Percentiles rank a stretch among this genome's conserved stretches.
Evolutionary conservation across 2,113 vertebrate species (phyloP).

Genomic region (Alethe castanea): DNA sequence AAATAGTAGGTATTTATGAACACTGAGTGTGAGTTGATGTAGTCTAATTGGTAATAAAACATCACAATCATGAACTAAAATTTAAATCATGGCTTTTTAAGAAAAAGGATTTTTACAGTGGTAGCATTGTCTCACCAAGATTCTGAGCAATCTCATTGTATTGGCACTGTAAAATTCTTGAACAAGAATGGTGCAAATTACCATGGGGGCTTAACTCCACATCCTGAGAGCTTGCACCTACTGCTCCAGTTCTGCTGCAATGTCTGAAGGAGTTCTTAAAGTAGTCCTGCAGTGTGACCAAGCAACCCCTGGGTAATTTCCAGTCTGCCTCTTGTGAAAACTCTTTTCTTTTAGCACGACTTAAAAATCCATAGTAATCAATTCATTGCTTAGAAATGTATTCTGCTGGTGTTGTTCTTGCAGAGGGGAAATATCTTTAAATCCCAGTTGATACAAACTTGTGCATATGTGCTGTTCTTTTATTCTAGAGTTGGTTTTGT

Average conservation of each 20-base stretch:
- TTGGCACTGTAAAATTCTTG: not conserved
- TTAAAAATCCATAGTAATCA: not conserved
- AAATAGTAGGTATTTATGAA: constrained; percentile 5
- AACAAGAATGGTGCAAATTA: not conserved
- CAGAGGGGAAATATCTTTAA: not conserved
- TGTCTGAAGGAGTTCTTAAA: not conserved
- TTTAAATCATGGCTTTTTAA: not conserved
- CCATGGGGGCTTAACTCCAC: not conserved
- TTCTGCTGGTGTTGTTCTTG: not conserved
- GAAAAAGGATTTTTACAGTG: not conserved
- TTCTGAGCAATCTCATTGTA: not conserved
- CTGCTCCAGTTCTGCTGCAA: not conserved
- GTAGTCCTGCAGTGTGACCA: not conserved
- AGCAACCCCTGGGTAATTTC: not conserved
- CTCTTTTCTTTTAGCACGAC: not conserved
- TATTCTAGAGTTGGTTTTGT: not conserved
- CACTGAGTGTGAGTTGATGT: not conserved
- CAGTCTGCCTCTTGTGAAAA: not conserved
- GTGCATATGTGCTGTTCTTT: not conserved
- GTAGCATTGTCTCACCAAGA: not conserved
- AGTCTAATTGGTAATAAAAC: not conserved
- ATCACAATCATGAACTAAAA: not conserved
- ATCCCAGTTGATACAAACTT: not conserved
- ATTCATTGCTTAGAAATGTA: not conserved
- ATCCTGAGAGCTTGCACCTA: not conserved